Percentiles rank a stretch among this genome's conserved stretches.
These are phyloP conservation scores for Setophaga coronata DNA, from an alignment of 2,113 vertebrate species.

Conservation along the genomic window DNA sequence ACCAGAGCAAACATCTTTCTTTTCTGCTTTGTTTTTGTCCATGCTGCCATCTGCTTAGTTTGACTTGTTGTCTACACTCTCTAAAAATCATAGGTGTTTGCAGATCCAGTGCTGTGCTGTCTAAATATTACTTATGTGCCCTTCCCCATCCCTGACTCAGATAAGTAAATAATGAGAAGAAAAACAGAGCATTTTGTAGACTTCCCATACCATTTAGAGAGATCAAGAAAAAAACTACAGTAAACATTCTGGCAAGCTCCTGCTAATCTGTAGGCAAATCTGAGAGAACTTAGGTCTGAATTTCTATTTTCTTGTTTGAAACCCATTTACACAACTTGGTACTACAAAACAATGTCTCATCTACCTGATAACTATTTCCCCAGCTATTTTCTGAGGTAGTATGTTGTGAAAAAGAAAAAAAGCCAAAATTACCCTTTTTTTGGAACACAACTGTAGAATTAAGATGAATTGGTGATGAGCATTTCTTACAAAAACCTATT, in stretches of 20 bases:
- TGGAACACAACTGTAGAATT: not conserved
- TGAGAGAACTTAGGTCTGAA: not conserved
- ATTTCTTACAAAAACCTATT: not conserved
- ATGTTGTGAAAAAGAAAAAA: not conserved
- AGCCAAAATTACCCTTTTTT: not conserved
- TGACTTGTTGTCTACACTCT: not conserved
- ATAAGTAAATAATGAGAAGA: not conserved
- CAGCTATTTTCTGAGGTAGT: not conserved
- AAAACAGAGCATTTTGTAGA: not conserved
- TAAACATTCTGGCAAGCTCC: not conserved
- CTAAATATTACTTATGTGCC: not conserved
- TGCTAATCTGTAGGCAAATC: not conserved
- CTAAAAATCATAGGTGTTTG: not conserved
- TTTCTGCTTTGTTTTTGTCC: not conserved
- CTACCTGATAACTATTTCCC: not conserved
- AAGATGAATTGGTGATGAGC: not conserved
- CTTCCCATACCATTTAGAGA: not conserved
- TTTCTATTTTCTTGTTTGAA: not conserved
- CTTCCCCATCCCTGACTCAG: not conserved
- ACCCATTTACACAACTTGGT: not conserved
- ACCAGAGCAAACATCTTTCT: not conserved
- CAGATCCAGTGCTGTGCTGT: not conserved
- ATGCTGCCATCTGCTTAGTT: not conserved
- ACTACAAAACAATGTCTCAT: not conserved
- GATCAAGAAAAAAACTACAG: not conserved